Evolutionary conservation across 64 coral and sea anemone species (phyloP), one percentile per base, ranked within the genome.

Genomic region (Exaiptasia diaphana): DNA sequence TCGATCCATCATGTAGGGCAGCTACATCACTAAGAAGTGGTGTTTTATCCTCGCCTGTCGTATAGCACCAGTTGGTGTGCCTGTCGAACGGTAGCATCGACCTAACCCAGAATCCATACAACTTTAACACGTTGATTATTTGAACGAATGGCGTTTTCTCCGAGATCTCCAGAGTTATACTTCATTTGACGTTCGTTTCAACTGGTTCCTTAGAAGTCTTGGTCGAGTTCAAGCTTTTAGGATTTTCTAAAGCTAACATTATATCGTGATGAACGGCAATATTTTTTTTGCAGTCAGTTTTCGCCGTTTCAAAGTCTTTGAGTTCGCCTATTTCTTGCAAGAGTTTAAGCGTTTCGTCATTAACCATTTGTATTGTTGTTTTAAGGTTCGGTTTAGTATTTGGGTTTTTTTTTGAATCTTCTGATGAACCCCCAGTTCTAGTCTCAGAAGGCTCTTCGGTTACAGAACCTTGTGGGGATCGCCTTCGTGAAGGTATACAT

Each of bases 201-300:
- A 20, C 61, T 20, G 12, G 61, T 37, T 65, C 61, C 12, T 28
- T 18, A 28, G 61, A 35, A 18, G 61, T 35, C 30, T 65, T 65
- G 30, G 61, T 37, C 32, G 61, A 28, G 32, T 65, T 65, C 27
- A 73, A 9, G 4, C 36, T 38, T 73, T 73, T 95, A 44, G 91
- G 91, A 68, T 95, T 95, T 89, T 95, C 91, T 89, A 95, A 58
- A 9, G 86, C 86, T 2, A 95, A 61, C 65, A 95, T 95, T 36
- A 95, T 95, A 71, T 95, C 86, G 44, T 90, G 91, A 44, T 95
- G 91, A 2, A 89, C 61, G 40, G 67, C 87, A 3, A 95, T 68
- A 75, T 95, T 70, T 68, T 89, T 95, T 29, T 80, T 89, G 37
- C 86, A 84, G 70, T 95, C 87, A 39, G 82, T 77, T 25, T 30